Percentiles rank a stretch among this genome's conserved stretches.
Conservation (phyloP, 2,113 vertebrate genomes). For the Bubalus kerabau region DNA sequence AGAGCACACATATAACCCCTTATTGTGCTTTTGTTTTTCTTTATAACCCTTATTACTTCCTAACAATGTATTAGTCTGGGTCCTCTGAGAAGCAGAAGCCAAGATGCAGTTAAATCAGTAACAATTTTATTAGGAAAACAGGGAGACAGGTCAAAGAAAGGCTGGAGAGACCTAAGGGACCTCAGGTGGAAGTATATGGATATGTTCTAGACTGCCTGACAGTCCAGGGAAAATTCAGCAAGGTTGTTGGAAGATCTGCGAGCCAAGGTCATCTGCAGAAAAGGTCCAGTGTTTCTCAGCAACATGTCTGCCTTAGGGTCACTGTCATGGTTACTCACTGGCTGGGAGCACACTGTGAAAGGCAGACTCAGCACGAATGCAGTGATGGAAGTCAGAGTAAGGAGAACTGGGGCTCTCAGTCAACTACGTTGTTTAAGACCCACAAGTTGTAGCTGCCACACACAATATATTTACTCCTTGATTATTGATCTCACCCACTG, state of each 20-base stretch:
- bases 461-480: neutral
- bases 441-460: no score
- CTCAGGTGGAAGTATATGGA: no score
- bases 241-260: neutral
- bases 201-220: neutral
- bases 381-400: neutral
- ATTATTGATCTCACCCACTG: neutral
- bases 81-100: neutral
- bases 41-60: neutral
- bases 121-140: neutral
- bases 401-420: neutral
- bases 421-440: neutral
- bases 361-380: neutral
- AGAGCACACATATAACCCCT: neutral
- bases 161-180: no score
- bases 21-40: neutral
- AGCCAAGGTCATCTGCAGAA: neutral
- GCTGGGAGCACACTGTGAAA: neutral
- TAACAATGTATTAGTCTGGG: neutral
- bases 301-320: neutral
- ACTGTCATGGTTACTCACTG: neutral
- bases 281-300: neutral
- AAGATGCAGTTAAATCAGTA: neutral
- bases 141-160: neutral
- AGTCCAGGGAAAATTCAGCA: neutral